phyloP scores from a whole-genome alignment of 2,113 vertebrate species.

The Chaetops frenatus region DNA sequence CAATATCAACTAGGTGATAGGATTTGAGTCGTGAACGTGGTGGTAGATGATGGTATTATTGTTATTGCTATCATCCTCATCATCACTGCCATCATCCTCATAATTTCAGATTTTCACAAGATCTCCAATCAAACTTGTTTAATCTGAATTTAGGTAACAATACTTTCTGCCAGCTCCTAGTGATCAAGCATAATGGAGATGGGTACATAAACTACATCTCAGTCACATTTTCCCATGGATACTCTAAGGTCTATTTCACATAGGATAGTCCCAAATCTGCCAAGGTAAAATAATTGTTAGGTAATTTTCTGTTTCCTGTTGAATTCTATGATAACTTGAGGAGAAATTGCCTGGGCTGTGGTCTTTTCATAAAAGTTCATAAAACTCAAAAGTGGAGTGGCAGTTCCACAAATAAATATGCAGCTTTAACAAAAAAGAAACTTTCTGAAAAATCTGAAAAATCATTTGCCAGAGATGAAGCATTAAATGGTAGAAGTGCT shows the following conservation, averaged over 20 bases:
- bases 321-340: neutral
- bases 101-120: neutral
- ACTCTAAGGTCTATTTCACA: neutral
- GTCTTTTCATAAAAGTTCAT: neutral
- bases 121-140: neutral
- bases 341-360: neutral
- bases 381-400: neutral
- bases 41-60: neutral
- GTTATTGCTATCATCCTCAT: neutral
- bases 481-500: neutral
- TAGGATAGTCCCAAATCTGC: neutral
- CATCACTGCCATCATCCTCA: neutral
- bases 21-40: neutral
- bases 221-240: neutral
- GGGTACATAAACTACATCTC: neutral
- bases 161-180: neutral
- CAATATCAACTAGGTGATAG: neutral
- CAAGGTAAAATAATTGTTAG: neutral
- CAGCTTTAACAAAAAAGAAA: neutral
- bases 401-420: neutral
- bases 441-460: neutral
- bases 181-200: neutral
- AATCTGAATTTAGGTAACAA: neutral
- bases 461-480: neutral
- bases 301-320: neutral